Evolutionary conservation across 1,140 invertebrate species (phyloP), one percentile per base, ranked within the genome.

Genomic region (Chlorops oryzae): DNA sequence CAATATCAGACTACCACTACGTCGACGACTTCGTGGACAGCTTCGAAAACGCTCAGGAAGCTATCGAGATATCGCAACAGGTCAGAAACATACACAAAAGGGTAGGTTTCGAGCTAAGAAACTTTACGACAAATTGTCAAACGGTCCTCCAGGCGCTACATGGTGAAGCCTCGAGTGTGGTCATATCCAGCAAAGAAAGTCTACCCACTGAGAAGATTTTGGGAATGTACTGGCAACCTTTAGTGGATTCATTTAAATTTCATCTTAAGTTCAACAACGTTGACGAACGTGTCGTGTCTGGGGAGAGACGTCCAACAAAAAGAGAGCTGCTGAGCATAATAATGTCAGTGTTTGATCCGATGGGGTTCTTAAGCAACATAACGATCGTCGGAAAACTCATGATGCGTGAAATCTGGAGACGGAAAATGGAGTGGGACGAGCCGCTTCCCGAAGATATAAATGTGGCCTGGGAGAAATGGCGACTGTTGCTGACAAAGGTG

Each of bases 1-100:
- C 58, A 1, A 61, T 73, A 6, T n/a, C 52, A 3, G 44, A 62
- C 5, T 57, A 65, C 35, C n/a, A 62, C 62, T 73, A 70, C 43
- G 72, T 73, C 57, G 70, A 73, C 21, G 72, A 72, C 45, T 67
- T 58, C 44, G 50, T 72, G 5, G 53, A 62, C 42, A 61, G 58
- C 21, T 48, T 47, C 3, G 51, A 54, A 13, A 49, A 47, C 1
- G 42, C 24, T 7, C 41, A 47, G 3, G 57, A 59, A 17, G 57
- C 60, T 0, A 50, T 18, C 5, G 10, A 28, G 15, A 12, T 59
- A 7, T 51, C 58, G 6, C 7, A 46, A 6, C 49, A 63, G 25
- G 55, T 62, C 3, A 23, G 45, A 1, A 27, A 12, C 10, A 53
- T 73, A 24, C 34, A 43, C 22, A n/a, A 40, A 15, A 32, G 15